A percentile compares a stretch with the other conserved stretches of the same genome.
These are phyloP conservation scores for Agriopis aurantiaria DNA, from an alignment of 2,888 invertebrate genomes.

Conservation along the genomic window DNA sequence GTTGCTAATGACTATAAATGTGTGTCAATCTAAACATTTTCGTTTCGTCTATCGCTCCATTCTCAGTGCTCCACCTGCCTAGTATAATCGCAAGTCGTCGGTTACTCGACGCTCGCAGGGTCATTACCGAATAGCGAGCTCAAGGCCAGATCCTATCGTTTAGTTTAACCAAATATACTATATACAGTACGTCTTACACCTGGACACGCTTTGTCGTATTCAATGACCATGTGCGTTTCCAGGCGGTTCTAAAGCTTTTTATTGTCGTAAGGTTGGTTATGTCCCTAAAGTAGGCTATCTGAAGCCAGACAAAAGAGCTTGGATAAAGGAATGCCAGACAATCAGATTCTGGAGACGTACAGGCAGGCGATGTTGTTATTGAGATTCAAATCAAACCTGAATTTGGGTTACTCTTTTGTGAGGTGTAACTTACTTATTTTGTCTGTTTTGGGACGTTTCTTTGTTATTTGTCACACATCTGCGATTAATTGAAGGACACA, in stretches of 20 bases:
- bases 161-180: conserved; percentile 29
- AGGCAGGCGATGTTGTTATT: conserved; percentile 10
- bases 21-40: too few species aligned
- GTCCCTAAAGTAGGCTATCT: conserved; percentile 24
- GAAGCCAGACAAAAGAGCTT: conserved; percentile 21
- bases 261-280: conserved; percentile 11
- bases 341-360: conserved; percentile 17
- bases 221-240: conserved; percentile 19
- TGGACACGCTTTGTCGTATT: conserved; percentile 41
- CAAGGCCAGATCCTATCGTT: conserved; percentile 70
- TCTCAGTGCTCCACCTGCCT: conserved; percentile 43
- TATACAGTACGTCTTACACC: conserved; percentile 28
- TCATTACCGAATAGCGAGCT: conserved; percentile 70
- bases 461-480: not conserved
- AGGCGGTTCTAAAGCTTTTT: conserved; percentile 23
- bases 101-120: conserved; percentile 65
- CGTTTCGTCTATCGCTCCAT: conserved; percentile 9
- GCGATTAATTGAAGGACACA: not conserved
- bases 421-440: conserved; percentile 7
- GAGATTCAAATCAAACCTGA: conserved; percentile 24
- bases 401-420: conserved; percentile 20
- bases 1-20: too few species aligned
- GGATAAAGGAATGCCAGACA: conserved; percentile 30
- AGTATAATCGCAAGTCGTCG: conserved; percentile 60
- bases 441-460: not conserved